A percentile compares a stretch with the other conserved stretches of the same genome.
These are phyloP conservation scores for Syngnathus floridae DNA, from an alignment of 2,113 vertebrate genomes.

Conservation along the genomic window DNA sequence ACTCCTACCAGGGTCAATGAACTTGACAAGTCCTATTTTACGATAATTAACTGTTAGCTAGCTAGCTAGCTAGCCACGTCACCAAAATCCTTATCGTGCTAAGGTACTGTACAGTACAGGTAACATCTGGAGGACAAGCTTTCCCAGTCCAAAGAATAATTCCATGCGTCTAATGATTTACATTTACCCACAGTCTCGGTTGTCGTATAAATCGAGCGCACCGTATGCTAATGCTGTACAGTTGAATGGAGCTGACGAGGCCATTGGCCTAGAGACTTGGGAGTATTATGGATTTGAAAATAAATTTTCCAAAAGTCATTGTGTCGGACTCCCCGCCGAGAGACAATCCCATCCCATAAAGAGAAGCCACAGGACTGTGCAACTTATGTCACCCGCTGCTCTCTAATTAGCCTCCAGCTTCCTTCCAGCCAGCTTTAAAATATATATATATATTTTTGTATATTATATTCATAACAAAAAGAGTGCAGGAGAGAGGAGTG, in stretches of 20 bases:
- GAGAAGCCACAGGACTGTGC: slow-evolving; percentile 35
- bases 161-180: slow-evolving; percentile 48
- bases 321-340: slow-evolving; percentile 20
- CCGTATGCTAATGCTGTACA: slow-evolving; percentile 25
- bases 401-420: slow-evolving; percentile 43
- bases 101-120: no score
- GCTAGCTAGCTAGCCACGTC: no score
- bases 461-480: slow-evolving; percentile 2
- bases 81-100: no score
- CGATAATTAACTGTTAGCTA: no score
- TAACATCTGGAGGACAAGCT: not conserved
- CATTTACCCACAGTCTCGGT: slow-evolving; percentile 16
- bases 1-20: no score
- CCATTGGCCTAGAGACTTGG: slow-evolving; percentile 17
- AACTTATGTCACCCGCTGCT: slow-evolving; percentile 26
- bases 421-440: slow-evolving; percentile 43
- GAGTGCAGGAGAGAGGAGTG: not conserved
- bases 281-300: slow-evolving; percentile 33
- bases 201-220: slow-evolving; percentile 38
- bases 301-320: slow-evolving; percentile 20
- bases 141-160: slow-evolving; percentile 36
- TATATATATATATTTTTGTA: not conserved
- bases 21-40: no score
- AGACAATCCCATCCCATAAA: slow-evolving; percentile 17
- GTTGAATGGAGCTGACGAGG: slow-evolving; percentile 31